Evolutionary conservation across 2,888 invertebrate genomes (phyloP).

Genomic region (Hypomecis punctinalis): DNA sequence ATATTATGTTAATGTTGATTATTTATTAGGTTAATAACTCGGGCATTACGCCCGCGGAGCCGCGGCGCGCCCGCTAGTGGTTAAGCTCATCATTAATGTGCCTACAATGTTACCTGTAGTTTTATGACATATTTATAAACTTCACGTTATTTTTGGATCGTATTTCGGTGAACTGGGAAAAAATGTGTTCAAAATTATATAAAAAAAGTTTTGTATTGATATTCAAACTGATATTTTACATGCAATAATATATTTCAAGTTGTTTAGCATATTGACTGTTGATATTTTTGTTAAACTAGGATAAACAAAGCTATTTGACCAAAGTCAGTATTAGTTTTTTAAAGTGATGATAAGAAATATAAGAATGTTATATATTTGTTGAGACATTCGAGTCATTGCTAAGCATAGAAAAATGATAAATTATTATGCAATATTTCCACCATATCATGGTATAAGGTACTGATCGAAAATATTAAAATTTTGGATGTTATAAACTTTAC

Average conservation of each 20-base stretch:
- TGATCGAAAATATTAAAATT: slow-evolving; percentile 61
- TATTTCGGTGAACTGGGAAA: slow-evolving; percentile 70
- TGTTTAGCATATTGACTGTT: slow-evolving; percentile 82
- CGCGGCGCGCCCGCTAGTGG: slow-evolving; percentile 55
- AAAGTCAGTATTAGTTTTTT: slow-evolving; percentile 85
- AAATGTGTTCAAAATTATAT: slow-evolving; percentile 81
- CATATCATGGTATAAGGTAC: slow-evolving; percentile 75
- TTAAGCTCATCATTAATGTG: slow-evolving; percentile 80
- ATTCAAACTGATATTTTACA: slow-evolving; percentile 78
- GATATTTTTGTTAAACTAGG: slow-evolving; percentile 81
- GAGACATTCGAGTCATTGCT: slow-evolving; percentile 72
- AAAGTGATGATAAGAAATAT: slow-evolving; percentile 70
- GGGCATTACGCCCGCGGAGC: slow-evolving; percentile 21
- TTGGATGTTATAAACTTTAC: slow-evolving; percentile 70
- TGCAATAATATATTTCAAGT: slow-evolving; percentile 76
- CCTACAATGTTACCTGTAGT: slow-evolving; percentile 85
- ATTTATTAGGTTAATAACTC: slow-evolving; percentile 70
- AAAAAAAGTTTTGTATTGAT: slow-evolving; percentile 63
- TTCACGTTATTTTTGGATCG: slow-evolving; percentile 67
- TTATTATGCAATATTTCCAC: slow-evolving; percentile 76
- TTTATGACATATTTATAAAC: slow-evolving; percentile 66
- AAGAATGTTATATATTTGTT: slow-evolving; percentile 71
- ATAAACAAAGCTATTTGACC: slow-evolving; percentile 85
- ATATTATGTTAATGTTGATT: slow-evolving; percentile 73
- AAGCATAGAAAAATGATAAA: slow-evolving; percentile 64